Conservation (phyloP, 2,797 vertebrate species). For the Cyprinella venusta region DNA sequence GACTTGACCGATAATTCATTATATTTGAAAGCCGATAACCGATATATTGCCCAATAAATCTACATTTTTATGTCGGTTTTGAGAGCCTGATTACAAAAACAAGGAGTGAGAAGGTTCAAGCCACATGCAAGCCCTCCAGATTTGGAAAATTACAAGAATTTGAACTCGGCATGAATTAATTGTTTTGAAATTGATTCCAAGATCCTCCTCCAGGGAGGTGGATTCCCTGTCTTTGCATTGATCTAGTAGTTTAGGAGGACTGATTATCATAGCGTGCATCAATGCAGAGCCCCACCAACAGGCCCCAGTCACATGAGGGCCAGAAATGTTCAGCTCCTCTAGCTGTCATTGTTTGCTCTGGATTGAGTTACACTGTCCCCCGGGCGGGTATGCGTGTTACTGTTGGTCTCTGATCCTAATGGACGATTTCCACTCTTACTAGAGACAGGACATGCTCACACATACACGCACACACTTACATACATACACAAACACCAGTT, state of each 20-base stretch:
- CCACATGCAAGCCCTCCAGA: no score
- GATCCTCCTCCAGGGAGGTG: neutral
- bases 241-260: slow-evolving; percentile 6
- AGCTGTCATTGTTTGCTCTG: slow-evolving; percentile 39
- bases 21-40: no score
- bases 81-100: no score
- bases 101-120: no score
- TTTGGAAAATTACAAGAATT: no score
- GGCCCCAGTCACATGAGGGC: slow-evolving; percentile 39
- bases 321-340: slow-evolving; percentile 36
- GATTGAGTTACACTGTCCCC: slow-evolving; percentile 56
- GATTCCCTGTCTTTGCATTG: slow-evolving; percentile 11
- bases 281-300: slow-evolving; percentile 5
- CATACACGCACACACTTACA: neutral
- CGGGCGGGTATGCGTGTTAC: slow-evolving; percentile 66
- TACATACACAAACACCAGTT: slow-evolving; percentile 48
- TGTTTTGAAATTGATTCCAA: no score
- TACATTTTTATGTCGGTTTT: no score
- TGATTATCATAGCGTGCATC: slow-evolving; percentile 26
- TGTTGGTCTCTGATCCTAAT: slow-evolving; percentile 69
- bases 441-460: slow-evolving; percentile 61
- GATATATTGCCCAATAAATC: no score
- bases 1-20: no score
- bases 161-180: no score
- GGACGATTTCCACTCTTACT: slow-evolving; percentile 64